These are phyloP conservation scores for Emydura subglobosa DNA, from an alignment of 2,113 vertebrate species.

Conservation along the genomic window DNA sequence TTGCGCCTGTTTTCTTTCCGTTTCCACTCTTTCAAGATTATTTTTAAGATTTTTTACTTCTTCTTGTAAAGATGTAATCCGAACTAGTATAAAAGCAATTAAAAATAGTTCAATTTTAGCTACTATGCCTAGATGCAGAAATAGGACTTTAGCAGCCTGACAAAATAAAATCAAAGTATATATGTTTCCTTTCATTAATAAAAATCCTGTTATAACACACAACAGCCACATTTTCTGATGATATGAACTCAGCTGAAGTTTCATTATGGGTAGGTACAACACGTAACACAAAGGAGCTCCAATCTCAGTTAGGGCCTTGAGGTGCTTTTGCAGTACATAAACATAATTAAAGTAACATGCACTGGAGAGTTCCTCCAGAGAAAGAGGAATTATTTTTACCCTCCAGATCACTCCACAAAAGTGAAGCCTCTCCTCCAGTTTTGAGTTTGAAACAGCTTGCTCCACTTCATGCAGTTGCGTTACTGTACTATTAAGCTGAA, in stretches of 20 bases:
- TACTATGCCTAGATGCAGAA: neutral
- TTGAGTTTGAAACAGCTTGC: neutral
- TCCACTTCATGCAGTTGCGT: neutral
- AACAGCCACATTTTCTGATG: neutral
- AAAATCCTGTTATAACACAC: neutral
- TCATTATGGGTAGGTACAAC: fast-evolving
- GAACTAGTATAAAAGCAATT: constrained; percentile 79
- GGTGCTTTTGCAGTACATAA: fast-evolving
- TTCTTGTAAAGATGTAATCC: constrained; percentile 91
- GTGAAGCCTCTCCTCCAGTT: neutral
- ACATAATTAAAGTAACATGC: neutral
- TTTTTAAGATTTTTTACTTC: constrained; percentile 92
- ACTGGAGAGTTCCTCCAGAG: neutral
- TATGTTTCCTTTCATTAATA: neutral
- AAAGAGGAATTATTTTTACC: neutral
- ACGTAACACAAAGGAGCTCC: neutral
- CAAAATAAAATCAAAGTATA: no score
- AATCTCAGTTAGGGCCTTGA: neutral
- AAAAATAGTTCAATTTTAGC: neutral
- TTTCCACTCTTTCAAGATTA: constrained; percentile 90
- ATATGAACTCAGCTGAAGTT: neutral
- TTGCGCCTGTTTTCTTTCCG: constrained; percentile 92
- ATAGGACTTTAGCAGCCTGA: no score
- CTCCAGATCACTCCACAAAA: neutral
- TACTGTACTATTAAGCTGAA: neutral